Conservation (phyloP, 2,888 invertebrate genomes). For the Platypus cylindrus region DNA sequence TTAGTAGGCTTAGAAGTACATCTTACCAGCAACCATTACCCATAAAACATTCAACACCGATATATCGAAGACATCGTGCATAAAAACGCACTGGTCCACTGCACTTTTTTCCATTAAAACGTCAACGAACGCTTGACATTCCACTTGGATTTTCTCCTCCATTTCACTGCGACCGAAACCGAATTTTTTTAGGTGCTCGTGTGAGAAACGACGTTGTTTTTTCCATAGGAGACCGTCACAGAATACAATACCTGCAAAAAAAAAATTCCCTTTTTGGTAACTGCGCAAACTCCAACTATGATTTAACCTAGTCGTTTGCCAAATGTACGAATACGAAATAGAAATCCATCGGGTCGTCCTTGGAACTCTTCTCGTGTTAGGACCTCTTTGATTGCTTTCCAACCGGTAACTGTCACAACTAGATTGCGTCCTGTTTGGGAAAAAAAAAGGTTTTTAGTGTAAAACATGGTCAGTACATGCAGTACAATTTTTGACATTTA, state of each 20-base stretch:
- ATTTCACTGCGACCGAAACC: constrained; percentile 50
- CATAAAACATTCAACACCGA: constrained; percentile 56
- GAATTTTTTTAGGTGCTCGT: constrained; percentile 49
- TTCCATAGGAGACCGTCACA: constrained; percentile 54
- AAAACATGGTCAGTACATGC: neutral
- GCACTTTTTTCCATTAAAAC: too few relatives aligned
- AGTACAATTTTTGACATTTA: too few relatives aligned
- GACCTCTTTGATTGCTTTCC: constrained; percentile 47
- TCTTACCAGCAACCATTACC: constrained; percentile 54
- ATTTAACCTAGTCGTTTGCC: constrained; percentile 54
- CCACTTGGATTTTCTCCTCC: constrained; percentile 46
- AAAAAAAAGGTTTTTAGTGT: neutral
- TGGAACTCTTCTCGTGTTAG: constrained; percentile 51
- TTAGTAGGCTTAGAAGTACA: constrained; percentile 21
- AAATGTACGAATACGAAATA: constrained; percentile 51
- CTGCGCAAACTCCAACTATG: too few relatives aligned
- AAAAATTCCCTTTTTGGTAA: too few relatives aligned
- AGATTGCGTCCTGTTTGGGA: constrained; percentile 37
- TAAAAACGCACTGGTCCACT: constrained; percentile 25
- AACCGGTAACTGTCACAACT: constrained; percentile 48
- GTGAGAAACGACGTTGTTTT: constrained; percentile 51
- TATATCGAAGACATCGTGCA: constrained; percentile 39
- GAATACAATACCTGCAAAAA: constrained; percentile 50
- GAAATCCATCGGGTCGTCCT: constrained; percentile 58
- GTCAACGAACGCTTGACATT: constrained; percentile 41